Base-by-base conservation (phyloP, 2,113 vertebrate genomes). In the Mus spicilegus region DNA sequence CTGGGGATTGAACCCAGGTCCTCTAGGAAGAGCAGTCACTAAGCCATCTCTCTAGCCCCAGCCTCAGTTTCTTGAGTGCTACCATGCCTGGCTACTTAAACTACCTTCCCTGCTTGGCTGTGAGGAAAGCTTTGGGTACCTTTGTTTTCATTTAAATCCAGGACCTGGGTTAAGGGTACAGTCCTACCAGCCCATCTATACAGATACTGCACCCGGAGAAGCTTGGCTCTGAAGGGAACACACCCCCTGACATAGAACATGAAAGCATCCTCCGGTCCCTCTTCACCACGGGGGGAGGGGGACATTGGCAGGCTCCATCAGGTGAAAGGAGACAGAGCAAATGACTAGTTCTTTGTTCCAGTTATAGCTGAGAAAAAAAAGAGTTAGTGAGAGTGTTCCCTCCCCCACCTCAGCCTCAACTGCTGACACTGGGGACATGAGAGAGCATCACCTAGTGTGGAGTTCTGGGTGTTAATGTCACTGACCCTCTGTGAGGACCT, bases 251-350 rank as follows among this genome's bases (percentile, higher is more conserved):
- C 33, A 1, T 14, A 5, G 20, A 58, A 72, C 81, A 51, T 42
- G 14, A 63, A 87, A 70, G 36, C 46, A 0, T 28, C 94, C 63
- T 75, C 87, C 0, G 67, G 33, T 73, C 58, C 78, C 67, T 73
- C 54, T 76, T 61, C 72, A 81, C 87, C 88, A 28, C 90, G 80
- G 82, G 58, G 75, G 93, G 17, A n/a, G 56, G 85, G 14, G 88
- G 19, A 54, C 36, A 87, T 36, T 46, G 72, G 39, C 14, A 0
- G 28, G 22, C 82, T 14, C 39, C 2, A 0, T 28, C 75, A 88
- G 96, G 94, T 63, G 84, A 87, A 69, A 87, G n/a, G 86, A 78
- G 77, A 22, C 17, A 54, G 75, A 94, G 85, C 80, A 91, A 73
- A 42, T 76, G 69, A 80, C 91, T 76, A 3, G 78, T 77, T 97